Evolutionary conservation across 2,888 invertebrate genomes (phyloP), one percentile per base, ranked within the genome.

Genomic region (Panzeria rudis): DNA sequence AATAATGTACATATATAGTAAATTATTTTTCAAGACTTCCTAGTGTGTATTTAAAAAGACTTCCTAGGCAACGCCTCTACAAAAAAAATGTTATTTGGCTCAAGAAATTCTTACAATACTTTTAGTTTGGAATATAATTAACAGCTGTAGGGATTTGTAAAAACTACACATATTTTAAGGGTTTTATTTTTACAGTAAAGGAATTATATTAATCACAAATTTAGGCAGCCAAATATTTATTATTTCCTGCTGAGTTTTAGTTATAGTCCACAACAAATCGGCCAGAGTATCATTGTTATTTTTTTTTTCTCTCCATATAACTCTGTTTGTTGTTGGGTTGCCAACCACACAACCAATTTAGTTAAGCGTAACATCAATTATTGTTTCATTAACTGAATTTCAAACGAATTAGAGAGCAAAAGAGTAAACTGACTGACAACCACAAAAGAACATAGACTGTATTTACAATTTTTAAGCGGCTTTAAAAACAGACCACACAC

Each of bases 401-500:
- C 47, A 6, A 7, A 13, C n/a, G 35, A 4, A 54, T 13, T 41
- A 62, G 9, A 62, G 13, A 11, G 2, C 1, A 3, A 35, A 29
- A 15, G 5, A 64, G 11, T 9, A 41, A 17, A 66, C 6, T n/a
- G 44, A 29, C 17, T 15, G 61, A 62, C 25, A 61, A 8, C 23
- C 61, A 17, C 50, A 68, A 13, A 35, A 13, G 3, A 50, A 5
- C 20, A 47, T 3, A 13, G 29, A 29, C 29, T 20, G 44, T 20
- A 6, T 20, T 13, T 50, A 11, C 3, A 32, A 29, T 15, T 35
- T 59, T 23, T 59, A 62, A 73, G 29, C 20, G 3, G 54, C 20
- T 68, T 50, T 38, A 47, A 6, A 47, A 50, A 13, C 32, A 47
- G 77, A 77, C 77, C 77, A 77, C 77, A 77, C 77, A 77, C 68